Evolutionary conservation across 2,888 invertebrate species (phyloP).

Genomic region (Ischnura elegans): DNA sequence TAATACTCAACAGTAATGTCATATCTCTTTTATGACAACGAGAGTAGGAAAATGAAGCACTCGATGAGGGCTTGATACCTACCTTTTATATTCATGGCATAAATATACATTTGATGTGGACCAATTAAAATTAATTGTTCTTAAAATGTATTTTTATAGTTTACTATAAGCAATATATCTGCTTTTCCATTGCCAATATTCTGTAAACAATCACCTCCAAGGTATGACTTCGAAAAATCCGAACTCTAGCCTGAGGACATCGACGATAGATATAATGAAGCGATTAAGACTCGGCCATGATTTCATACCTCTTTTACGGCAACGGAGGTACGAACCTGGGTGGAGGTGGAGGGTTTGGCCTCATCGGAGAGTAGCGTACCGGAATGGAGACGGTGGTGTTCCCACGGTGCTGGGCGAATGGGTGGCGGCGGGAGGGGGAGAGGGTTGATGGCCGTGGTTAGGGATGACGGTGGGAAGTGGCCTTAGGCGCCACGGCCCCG

Average conservation of each 20-base stretch:
- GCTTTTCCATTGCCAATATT: too few species aligned
- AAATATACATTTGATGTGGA: too few species aligned
- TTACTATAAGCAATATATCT: too few species aligned
- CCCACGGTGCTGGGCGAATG: conserved; percentile 51
- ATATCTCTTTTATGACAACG: too few species aligned
- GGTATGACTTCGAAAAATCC: too few species aligned
- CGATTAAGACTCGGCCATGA: background rate
- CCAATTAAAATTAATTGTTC: too few species aligned
- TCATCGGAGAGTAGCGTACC: background rate
- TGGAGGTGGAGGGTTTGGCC: background rate
- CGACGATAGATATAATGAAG: conserved; percentile 24
- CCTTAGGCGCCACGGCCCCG: conserved; percentile 43
- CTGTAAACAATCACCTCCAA: too few species aligned
- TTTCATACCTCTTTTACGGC: background rate
- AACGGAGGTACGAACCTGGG: background rate
- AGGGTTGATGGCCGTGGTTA: conserved; percentile 60
- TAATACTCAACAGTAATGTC: too few species aligned
- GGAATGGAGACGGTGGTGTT: conserved; percentile 24
- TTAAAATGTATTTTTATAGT: too few species aligned
- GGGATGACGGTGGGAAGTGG: conserved; percentile 39
- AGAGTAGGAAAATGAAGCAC: too few species aligned
- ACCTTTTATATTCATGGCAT: too few species aligned
- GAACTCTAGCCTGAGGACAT: background rate
- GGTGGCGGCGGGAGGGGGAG: background rate
- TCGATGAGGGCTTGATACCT: too few species aligned